These are phyloP conservation scores for Picathartes gymnocephalus DNA, from an alignment of 2,113 vertebrate genomes.

Conservation along the genomic window DNA sequence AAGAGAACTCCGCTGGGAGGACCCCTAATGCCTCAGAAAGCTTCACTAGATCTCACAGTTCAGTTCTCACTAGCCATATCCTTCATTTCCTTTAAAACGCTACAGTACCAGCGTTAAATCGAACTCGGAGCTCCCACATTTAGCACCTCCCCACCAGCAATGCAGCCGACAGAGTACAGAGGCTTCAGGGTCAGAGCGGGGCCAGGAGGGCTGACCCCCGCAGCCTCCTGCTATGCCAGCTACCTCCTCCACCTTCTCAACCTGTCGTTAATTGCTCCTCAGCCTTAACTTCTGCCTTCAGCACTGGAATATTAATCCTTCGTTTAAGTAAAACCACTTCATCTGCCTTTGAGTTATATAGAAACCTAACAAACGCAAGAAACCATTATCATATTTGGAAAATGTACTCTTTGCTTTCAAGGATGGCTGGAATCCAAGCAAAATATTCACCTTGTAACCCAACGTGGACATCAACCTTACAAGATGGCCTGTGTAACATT, in stretches of 20 bases:
- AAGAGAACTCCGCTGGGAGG: background rate
- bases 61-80: background rate
- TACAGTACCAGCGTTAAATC: background rate
- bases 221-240: background rate
- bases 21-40: constrained; percentile 34
- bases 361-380: background rate
- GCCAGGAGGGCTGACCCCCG: rapidly evolving
- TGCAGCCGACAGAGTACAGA: background rate
- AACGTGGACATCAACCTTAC: background rate
- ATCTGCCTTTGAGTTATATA: background rate
- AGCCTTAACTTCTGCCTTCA: background rate
- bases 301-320: background rate
- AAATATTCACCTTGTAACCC: background rate
- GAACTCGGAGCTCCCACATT: background rate
- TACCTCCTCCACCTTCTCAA: background rate
- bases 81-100: constrained; percentile 23
- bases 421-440: background rate
- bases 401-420: background rate
- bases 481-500: background rate
- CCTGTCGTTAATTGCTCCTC: background rate
- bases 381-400: background rate
- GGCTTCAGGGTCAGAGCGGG: background rate
- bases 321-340: background rate
- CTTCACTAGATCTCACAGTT: background rate
- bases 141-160: background rate